Percentiles rank a stretch among this genome's conserved stretches.
Evolutionary conservation across 2,113 vertebrate genomes (phyloP).

Genomic region (Chaetops frenatus): DNA sequence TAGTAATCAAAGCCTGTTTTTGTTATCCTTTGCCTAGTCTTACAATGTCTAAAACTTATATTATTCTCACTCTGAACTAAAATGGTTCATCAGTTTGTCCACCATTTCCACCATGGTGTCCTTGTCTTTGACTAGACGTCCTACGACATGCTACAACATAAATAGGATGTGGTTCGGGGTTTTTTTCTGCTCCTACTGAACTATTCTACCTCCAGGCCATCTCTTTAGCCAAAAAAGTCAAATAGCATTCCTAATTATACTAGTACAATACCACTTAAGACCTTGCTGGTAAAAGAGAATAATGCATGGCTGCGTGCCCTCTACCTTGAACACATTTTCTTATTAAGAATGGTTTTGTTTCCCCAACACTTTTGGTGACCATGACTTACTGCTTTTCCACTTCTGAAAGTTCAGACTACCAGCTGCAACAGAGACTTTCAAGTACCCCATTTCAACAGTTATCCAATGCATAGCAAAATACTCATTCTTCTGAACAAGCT

Average conservation of each 20-base stretch:
- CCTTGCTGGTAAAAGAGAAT: neutral
- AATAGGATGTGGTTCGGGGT: neutral
- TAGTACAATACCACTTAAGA: neutral
- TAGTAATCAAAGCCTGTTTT: neutral
- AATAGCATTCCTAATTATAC: neutral
- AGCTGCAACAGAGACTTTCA: neutral
- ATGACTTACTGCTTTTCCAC: neutral
- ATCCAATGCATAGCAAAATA: neutral
- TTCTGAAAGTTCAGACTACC: neutral
- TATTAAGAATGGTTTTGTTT: neutral
- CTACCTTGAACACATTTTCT: neutral
- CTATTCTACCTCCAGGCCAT: neutral
- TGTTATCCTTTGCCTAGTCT: neutral
- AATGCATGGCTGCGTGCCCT: neutral
- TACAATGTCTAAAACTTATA: neutral
- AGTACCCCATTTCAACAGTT: neutral
- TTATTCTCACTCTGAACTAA: neutral
- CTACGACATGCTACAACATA: neutral
- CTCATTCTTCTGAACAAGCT: neutral
- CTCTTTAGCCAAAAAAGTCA: neutral
- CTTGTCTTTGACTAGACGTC: neutral
- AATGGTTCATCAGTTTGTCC: neutral
- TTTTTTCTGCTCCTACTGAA: neutral
- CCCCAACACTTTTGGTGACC: neutral
- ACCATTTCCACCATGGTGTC: neutral